Base-by-base conservation (phyloP, 2,113 vertebrate genomes). In the Ictalurus punctatus region DNA sequence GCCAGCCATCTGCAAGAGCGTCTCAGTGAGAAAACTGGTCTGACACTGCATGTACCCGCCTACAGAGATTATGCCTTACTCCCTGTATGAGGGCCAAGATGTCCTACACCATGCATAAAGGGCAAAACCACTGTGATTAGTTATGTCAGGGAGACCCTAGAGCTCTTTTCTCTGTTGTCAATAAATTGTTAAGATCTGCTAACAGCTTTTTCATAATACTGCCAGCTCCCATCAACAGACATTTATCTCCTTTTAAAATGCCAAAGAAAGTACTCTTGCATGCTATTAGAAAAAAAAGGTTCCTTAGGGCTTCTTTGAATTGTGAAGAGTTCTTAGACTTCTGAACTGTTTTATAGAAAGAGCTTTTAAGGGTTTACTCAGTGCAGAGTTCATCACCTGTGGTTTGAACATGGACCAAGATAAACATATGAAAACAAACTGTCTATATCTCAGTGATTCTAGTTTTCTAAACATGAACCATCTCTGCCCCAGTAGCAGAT, bases 181-280 rank as follows among this genome's bases (percentile, higher is more conserved):
- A 56, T 54, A 54, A 56, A 34, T 34, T 81, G 52, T 81, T 56
- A 81, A 56, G n/a, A 34, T 81, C 78, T n/a, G 25, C 76, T 30
- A 56, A 56, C 14, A 81, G 27, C 78, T 56, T 78, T 7, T 81
- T 56, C 27, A 54, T n/a, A 34, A 81, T 30, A 19, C 16, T 81
- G 52, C n/a, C n/a, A 54, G 6, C 14, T 81, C n/a, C n/a, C 48
- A 81, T 81, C 52, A 81, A 56, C 52, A 56, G 16, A 81, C 52
- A 30, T 81, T 56, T 56, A 81, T 23, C 52, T 81, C 52, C 48
- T 56, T 30, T 81, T 81, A 30, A 81, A 80, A 81, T 81, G 52
- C 16, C 27, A 10, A 30, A 27, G 16, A 30, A 79, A n/a, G 76
- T 44, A 52, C 12, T 13, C 44, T 27, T 27, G 23, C 21, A 52